These are phyloP conservation scores for Maniola jurtina DNA, from an alignment of 1,140 invertebrate genomes.

Conservation along the genomic window DNA sequence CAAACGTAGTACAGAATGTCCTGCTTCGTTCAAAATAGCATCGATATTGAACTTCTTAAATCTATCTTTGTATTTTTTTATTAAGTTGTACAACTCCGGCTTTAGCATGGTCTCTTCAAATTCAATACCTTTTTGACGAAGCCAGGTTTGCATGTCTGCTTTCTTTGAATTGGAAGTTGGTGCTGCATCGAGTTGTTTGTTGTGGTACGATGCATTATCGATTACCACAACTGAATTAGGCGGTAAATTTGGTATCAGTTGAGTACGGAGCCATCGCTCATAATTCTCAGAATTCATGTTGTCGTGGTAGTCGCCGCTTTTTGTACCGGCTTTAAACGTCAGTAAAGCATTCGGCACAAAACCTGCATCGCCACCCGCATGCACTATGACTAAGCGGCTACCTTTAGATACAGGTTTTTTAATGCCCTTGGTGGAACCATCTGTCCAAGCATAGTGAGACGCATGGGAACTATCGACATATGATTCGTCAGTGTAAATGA, in stretches of 20 bases:
- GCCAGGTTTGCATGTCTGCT: constrained; percentile 26
- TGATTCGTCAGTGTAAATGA: constrained; percentile 27
- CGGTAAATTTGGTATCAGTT: constrained; percentile 35
- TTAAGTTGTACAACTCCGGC: constrained; percentile 28
- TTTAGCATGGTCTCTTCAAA: constrained; percentile 13
- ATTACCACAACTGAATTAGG: constrained; percentile 20
- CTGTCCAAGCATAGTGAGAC: constrained; percentile 4
- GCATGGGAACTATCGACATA: constrained; percentile 16
- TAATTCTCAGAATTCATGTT: constrained; percentile 38
- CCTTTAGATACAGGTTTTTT: constrained; percentile 20
- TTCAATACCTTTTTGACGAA: constrained; percentile 16
- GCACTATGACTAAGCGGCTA: constrained; percentile 31
- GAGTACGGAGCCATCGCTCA: constrained; percentile 29
- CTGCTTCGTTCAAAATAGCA: constrained; percentile 13
- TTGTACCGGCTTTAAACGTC: constrained; percentile 34
- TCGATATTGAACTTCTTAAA: constrained; percentile 19
- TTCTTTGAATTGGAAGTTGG: constrained; percentile 20
- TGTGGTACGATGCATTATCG: constrained; percentile 31
- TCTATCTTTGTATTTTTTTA: too few relatives aligned
- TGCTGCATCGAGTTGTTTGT: constrained; percentile 1
- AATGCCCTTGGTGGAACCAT: background rate
- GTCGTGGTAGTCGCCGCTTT: constrained; percentile 34
- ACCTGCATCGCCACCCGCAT: constrained; percentile 28
- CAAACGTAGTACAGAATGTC: constrained; percentile 1
- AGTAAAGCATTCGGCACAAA: constrained; percentile 33